Evolutionary conservation across 2,888 invertebrate genomes (phyloP).

Genomic region (Tortricodes alternella): DNA sequence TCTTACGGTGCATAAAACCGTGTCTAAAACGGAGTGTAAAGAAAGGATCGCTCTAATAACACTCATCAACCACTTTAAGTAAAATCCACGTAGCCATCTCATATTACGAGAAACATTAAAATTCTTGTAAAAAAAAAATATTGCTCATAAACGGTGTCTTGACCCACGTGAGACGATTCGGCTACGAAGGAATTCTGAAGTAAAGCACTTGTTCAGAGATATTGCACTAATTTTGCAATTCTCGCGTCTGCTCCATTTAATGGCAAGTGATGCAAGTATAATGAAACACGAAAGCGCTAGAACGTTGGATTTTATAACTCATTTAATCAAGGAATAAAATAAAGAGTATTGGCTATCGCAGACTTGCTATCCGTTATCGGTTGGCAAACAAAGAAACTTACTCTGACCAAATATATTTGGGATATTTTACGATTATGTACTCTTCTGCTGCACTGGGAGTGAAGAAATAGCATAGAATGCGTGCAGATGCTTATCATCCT

Average conservation of each 20-base stretch:
- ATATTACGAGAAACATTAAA: slow-evolving; percentile 26
- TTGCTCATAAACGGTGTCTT: slow-evolving; percentile 43
- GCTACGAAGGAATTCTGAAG: slow-evolving; percentile 35
- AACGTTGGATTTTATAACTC: slow-evolving; percentile 1
- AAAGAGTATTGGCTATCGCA: not conserved
- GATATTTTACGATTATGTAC: no score
- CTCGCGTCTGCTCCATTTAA: slow-evolving; percentile 26
- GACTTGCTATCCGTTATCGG: no score
- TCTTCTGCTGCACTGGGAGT: no score
- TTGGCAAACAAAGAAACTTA: no score
- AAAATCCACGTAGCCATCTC: slow-evolving; percentile 3
- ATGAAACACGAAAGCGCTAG: not conserved
- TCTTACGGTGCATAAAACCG: no score
- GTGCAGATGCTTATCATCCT: no score
- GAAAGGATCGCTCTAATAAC: no score
- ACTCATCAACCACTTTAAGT: not conserved
- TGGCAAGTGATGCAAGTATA: not conserved
- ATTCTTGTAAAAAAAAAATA: slow-evolving; percentile 38
- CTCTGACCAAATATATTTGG: no score
- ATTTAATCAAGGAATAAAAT: not conserved
- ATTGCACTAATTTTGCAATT: slow-evolving; percentile 37
- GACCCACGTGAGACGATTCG: slow-evolving; percentile 47
- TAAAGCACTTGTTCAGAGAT: slow-evolving; percentile 30
- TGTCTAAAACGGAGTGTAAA: no score
- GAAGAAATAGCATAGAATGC: no score